phyloP scores from a whole-genome alignment of 2,113 vertebrate genomes.

The Falco punctatus region DNA sequence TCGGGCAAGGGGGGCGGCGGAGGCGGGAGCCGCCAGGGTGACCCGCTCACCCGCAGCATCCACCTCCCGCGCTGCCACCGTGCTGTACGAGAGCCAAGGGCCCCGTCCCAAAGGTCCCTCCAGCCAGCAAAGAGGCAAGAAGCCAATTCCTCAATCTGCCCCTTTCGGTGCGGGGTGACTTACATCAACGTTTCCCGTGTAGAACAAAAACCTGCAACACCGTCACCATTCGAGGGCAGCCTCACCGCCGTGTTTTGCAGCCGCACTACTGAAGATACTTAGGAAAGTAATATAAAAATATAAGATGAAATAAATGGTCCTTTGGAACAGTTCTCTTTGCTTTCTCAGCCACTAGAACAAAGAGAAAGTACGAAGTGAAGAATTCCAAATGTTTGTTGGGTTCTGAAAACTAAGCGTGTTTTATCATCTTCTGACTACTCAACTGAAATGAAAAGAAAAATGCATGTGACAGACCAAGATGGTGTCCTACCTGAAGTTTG shows the following conservation, averaged over 20 bases:
- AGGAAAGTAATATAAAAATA: background rate
- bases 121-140: background rate
- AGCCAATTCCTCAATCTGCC: background rate
- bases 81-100: background rate
- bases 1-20: background rate
- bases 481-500: background rate
- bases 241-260: background rate
- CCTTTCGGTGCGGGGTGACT: background rate
- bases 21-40: background rate
- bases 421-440: background rate
- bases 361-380: background rate
- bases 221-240: background rate
- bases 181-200: background rate
- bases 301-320: background rate
- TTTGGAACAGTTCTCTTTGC: background rate
- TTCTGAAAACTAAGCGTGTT: background rate
- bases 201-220: background rate
- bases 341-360: background rate
- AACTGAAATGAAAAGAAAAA: background rate
- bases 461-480: background rate
- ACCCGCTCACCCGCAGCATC: fast-evolving
- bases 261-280: background rate
- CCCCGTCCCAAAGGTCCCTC: background rate
- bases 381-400: background rate
- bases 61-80: background rate